A percentile compares a stretch with the other conserved stretches of the same genome.
These are phyloP conservation scores for Mus spretus DNA, from an alignment of 2,797 vertebrate genomes.

Conservation along the genomic window DNA sequence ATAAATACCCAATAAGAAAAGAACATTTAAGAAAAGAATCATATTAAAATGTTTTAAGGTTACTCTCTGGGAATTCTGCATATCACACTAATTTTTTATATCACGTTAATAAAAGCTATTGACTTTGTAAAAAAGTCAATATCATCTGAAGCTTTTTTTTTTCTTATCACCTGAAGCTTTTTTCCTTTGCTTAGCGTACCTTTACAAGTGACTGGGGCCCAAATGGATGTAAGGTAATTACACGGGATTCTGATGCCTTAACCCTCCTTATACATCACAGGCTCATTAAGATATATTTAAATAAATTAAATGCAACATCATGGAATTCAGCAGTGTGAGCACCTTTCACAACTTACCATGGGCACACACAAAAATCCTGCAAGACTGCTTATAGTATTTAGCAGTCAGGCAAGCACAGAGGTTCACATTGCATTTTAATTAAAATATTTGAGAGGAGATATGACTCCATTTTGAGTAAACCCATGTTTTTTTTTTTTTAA, in stretches of 20 bases:
- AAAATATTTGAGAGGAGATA: conserved; percentile 84
- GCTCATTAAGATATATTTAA: conserved; percentile 88
- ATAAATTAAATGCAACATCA: conserved; percentile 86
- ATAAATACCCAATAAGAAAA: too few relatives aligned
- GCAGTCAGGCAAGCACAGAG: conserved; percentile 83
- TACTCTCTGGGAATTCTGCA: conserved; percentile 75
- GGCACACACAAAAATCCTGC: conserved; percentile 85
- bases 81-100: conserved; percentile 74
- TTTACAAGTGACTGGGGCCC: conserved; percentile 83
- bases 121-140: conserved; percentile 70
- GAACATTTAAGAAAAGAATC: conserved; percentile 80
- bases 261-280: conserved; percentile 79
- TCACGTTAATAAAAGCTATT: conserved; percentile 84
- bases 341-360: conserved; percentile 84
- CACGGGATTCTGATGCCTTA: conserved; percentile 84
- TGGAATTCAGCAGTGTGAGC: conserved; percentile 71
- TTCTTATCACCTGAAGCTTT: conserved; percentile 85
- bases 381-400: conserved; percentile 87
- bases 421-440: conserved; percentile 86
- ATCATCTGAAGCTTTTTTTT: conserved; percentile 79
- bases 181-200: conserved; percentile 82
- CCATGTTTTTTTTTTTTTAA: conserved; percentile 66
- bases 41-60: conserved; percentile 89
- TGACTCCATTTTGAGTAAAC: conserved; percentile 69
- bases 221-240: conserved; percentile 86